These are phyloP conservation scores for Matsumurasca onukii DNA, from an alignment of 1,140 invertebrate species.

Conservation along the genomic window DNA sequence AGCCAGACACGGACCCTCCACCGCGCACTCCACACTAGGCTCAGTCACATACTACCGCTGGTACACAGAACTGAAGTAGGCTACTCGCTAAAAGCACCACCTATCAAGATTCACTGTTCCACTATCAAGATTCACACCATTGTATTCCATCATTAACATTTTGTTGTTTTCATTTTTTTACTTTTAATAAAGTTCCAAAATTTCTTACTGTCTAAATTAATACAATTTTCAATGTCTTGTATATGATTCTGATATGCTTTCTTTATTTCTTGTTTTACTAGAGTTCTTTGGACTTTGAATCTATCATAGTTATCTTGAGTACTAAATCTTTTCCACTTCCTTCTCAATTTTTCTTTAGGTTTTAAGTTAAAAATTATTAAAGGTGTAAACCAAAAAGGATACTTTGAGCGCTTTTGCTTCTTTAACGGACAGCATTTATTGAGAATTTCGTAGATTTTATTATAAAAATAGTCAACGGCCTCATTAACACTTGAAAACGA, in stretches of 20 bases:
- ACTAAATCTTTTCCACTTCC: neutral
- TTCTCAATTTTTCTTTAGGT: neutral
- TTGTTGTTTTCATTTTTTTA: neutral
- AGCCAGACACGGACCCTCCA: neutral
- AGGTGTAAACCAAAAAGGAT: neutral
- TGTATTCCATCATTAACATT: neutral
- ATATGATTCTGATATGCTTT: neutral
- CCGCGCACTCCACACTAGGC: neutral
- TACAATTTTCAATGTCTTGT: neutral
- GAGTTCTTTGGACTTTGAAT: neutral
- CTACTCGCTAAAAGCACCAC: neutral
- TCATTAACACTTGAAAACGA: no score
- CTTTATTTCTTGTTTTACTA: neutral
- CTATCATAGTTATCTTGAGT: neutral
- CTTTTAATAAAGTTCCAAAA: neutral
- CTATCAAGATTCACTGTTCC: neutral
- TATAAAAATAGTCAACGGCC: no score
- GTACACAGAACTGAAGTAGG: neutral
- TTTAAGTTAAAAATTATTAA: neutral
- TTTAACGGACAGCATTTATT: neutral
- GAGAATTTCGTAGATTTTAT: neutral
- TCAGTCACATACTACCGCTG: neutral
- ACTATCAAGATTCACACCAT: no score
- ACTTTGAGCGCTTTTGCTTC: neutral
- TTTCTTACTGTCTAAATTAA: neutral